A percentile compares a stretch with the other conserved stretches of the same genome.
Evolutionary conservation across 2,113 vertebrate species (phyloP).

Genomic region (Pachyramphus minor): DNA sequence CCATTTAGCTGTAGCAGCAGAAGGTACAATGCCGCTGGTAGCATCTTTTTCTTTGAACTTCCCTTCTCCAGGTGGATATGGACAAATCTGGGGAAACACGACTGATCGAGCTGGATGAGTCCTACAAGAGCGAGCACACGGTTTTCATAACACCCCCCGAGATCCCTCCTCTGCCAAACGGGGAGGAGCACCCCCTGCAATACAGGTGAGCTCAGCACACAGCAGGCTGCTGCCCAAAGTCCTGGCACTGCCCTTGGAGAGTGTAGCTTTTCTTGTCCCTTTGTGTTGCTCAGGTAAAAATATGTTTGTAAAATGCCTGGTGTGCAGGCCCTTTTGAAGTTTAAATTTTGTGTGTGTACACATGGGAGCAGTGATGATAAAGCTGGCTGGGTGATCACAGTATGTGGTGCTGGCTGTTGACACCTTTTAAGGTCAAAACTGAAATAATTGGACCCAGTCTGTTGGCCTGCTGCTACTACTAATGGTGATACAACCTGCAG

Average conservation of each 20-base stretch:
- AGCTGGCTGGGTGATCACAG: neutral
- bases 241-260: neutral
- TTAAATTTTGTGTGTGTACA: neutral
- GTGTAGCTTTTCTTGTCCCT: neutral
- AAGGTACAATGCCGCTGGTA: neutral
- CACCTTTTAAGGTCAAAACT: neutral
- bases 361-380: neutral
- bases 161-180: constrained; percentile 87
- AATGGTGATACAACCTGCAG: neutral
- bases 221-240: neutral
- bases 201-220: constrained; percentile 82
- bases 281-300: neutral
- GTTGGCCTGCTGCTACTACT: neutral
- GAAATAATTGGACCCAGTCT: neutral
- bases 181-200: constrained; percentile 88
- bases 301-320: neutral
- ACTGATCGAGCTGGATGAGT: constrained; percentile 95
- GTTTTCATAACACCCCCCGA: constrained; percentile 97
- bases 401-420: neutral
- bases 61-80: constrained; percentile 82
- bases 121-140: constrained; percentile 94
- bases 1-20: neutral
- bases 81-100: constrained; percentile 86
- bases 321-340: neutral
- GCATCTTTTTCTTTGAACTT: neutral